phyloP scores from a whole-genome alignment of 35 echinoderm and acorn worm species.

The Ophiothrix spiculata region DNA sequence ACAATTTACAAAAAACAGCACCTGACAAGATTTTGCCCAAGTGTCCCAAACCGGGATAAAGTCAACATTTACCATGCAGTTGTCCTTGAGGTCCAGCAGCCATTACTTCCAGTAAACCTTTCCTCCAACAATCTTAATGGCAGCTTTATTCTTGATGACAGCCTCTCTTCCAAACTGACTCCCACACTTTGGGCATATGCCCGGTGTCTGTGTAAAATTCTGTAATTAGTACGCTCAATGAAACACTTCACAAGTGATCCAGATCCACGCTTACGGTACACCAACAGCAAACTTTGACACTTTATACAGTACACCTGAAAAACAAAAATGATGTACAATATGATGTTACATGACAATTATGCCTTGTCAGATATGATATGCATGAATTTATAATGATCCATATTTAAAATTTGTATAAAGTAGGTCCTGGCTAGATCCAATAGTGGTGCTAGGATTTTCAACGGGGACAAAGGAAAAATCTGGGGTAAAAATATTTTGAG shows the following conservation, averaged over 20 bases:
- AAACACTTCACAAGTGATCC: slow-evolving; percentile 54
- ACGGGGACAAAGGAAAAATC: no score
- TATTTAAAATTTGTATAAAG: no score
- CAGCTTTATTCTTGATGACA: slow-evolving; percentile 51
- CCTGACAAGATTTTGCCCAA: no score
- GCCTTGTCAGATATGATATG: no score
- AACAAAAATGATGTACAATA: no score
- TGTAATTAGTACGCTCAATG: slow-evolving; percentile 41
- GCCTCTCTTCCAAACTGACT: slow-evolving; percentile 47
- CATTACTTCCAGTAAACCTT: slow-evolving; percentile 59
- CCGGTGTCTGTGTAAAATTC: slow-evolving; percentile 32
- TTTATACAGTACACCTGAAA: slow-evolving; percentile 50
- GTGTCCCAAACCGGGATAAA: no score
- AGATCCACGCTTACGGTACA: slow-evolving; percentile 50
- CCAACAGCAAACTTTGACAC: slow-evolving; percentile 40
- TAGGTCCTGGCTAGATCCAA: no score
- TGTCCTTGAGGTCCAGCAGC: neutral
- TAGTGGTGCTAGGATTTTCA: no score
- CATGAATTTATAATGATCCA: no score
- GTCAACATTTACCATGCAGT: neutral
- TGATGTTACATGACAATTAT: no score
- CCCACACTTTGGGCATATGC: slow-evolving; percentile 49
- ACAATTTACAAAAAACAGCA: no score
- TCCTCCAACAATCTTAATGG: slow-evolving; percentile 51
- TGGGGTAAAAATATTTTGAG: no score